Conservation (phyloP, 2,113 vertebrate species). For the Benitochromis conjunctus region DNA sequence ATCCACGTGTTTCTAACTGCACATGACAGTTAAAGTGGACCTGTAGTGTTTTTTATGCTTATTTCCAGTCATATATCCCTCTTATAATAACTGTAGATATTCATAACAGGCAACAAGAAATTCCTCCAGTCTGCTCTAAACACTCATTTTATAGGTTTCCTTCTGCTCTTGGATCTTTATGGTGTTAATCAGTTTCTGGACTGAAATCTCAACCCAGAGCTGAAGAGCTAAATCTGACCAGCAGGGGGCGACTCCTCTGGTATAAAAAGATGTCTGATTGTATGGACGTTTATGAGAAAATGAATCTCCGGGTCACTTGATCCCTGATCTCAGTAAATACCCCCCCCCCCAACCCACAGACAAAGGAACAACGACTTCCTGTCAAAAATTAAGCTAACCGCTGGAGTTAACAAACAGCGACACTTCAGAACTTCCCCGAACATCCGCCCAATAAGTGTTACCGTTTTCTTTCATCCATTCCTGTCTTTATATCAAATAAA, state of each 20-base stretch:
- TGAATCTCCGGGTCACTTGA: not conserved
- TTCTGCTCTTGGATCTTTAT: not conserved
- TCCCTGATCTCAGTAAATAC: not conserved
- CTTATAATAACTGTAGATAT: not conserved
- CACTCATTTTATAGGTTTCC: not conserved
- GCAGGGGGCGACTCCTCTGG: not conserved
- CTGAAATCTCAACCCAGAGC: not conserved
- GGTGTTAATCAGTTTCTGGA: not conserved
- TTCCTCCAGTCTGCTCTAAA: not conserved
- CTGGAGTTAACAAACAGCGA: not conserved
- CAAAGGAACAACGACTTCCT: not conserved
- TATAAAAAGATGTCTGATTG: not conserved
- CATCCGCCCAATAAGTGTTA: not conserved
- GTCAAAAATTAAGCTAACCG: rapidly evolving
- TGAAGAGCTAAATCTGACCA: not conserved
- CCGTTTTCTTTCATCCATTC: not conserved
- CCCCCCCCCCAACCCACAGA: not conserved
- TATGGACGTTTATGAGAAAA: not conserved
- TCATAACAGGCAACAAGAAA: not conserved
- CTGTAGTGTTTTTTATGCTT: not conserved
- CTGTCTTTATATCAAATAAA: not conserved
- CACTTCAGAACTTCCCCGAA: not conserved
- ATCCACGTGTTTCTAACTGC: not conserved
- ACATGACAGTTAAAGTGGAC: not conserved
- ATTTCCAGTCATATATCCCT: not conserved